A percentile compares a stretch with the other conserved stretches of the same genome.
phyloP scores from a whole-genome alignment of 2,113 vertebrate species.

The Xerus inauris region DNA sequence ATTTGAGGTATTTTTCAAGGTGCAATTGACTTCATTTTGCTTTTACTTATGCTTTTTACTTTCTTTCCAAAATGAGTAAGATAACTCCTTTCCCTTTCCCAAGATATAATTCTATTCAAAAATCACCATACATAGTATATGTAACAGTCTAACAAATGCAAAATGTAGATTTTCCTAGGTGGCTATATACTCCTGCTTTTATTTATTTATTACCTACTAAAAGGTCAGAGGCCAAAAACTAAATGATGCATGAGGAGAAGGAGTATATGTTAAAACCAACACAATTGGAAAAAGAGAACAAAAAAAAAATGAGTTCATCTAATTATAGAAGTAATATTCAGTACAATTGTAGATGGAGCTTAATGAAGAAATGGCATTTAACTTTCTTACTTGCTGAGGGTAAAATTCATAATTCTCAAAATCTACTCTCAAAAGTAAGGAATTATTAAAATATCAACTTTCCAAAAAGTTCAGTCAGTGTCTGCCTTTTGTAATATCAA shows the following conservation, averaged over 20 bases:
- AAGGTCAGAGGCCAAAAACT: not conserved
- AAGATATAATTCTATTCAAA: not conserved
- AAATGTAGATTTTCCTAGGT: not conserved
- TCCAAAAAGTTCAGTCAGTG: conserved; percentile 30
- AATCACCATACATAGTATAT: not conserved
- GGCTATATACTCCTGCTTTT: not conserved
- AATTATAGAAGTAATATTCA: not conserved
- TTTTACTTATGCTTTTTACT: conserved; percentile 3
- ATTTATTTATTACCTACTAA: conserved; percentile 23
- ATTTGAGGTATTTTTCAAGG: not conserved
- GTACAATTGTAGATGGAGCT: not conserved
- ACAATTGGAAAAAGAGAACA: not conserved
- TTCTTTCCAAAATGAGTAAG: not conserved
- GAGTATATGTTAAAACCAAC: conserved; percentile 1
- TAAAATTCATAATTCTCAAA: conserved; percentile 13
- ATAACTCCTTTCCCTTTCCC: not conserved
- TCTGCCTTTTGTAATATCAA: not conserved
- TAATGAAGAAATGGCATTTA: conserved; percentile 17
- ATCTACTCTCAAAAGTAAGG: not conserved
- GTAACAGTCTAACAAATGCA: not conserved
- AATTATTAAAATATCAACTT: conserved; percentile 49
- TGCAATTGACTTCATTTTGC: not conserved
- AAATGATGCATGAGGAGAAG: not conserved
- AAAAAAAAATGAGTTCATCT: not conserved
- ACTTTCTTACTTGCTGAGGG: not conserved